Evolutionary conservation across 2,888 invertebrate species (phyloP).

Genomic region (Temnothorax unifasciatus): DNA sequence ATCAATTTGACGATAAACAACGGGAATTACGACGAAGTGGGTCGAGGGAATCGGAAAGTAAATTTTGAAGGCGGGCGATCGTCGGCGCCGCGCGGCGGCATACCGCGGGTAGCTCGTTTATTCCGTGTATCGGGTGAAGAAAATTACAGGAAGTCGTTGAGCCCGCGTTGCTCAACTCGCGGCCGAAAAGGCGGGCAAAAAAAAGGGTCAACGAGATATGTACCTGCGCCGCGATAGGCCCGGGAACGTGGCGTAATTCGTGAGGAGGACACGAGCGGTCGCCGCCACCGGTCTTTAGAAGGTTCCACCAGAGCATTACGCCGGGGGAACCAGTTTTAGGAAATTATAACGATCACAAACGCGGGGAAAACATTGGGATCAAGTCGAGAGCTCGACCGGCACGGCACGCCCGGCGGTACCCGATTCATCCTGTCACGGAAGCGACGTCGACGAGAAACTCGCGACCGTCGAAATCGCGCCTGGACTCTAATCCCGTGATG

Average conservation of each 20-base stretch:
- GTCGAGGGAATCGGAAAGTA: not conserved
- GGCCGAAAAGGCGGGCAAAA: constrained; percentile 49
- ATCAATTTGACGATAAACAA: constrained; percentile 8
- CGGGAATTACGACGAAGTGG: constrained; percentile 16
- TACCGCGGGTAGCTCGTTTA: constrained; percentile 32
- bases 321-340: constrained; percentile 70
- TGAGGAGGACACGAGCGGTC: constrained; percentile 64
- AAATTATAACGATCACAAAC: constrained; percentile 72
- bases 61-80: constrained; percentile 28
- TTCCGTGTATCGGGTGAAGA: constrained; percentile 48
- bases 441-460: not conserved
- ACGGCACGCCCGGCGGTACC: not conserved
- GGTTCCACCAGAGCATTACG: constrained; percentile 46
- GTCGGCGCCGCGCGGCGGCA: not conserved
- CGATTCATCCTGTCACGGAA: constrained; percentile 21
- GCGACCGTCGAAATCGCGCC: not conserved
- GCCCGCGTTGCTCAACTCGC: constrained; percentile 55
- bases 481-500: not conserved
- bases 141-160: constrained; percentile 72
- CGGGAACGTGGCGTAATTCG: constrained; percentile 67
- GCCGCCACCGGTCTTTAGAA: constrained; percentile 75
- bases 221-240: constrained; percentile 61
- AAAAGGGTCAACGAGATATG: constrained; percentile 60
- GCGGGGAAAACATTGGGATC: constrained; percentile 73
- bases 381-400: not conserved